phyloP scores from a whole-genome alignment of 1,140 invertebrate species.

The Drosophila parvula region DNA sequence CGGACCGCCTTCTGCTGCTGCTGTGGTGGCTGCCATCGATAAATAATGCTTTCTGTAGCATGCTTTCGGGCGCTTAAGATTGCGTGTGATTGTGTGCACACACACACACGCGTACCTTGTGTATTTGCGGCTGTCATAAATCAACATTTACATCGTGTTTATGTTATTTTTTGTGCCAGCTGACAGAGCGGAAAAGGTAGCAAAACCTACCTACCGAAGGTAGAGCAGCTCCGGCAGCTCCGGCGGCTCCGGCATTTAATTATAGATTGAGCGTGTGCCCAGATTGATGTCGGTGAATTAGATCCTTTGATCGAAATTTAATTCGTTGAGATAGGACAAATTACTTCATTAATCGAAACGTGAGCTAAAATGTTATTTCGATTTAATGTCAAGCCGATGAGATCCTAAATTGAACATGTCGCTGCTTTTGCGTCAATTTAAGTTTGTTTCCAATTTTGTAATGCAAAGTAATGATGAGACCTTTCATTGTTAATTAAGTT shows the following conservation, averaged over 20 bases:
- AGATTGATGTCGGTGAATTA: conserved; percentile 27
- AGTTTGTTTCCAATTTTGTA: conserved; percentile 1
- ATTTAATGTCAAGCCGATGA: background rate
- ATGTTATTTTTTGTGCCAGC: conserved; percentile 40
- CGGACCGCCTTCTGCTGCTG: background rate
- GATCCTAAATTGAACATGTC: background rate
- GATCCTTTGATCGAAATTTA: conserved; percentile 30
- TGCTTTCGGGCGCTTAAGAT: conserved; percentile 50
- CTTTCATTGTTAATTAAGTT: background rate
- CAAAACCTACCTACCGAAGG: conserved; percentile 17
- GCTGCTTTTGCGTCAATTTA: conserved; percentile 8
- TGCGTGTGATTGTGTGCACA: conserved; percentile 42
- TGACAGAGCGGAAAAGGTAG: conserved; percentile 47
- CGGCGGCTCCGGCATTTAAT: conserved; percentile 25
- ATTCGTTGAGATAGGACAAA: conserved; percentile 25
- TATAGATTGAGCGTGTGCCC: conserved; percentile 23
- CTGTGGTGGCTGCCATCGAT: conserved; percentile 61
- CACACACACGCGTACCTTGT: conserved; percentile 12
- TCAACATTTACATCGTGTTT: conserved; percentile 73
- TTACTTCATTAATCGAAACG: conserved; percentile 41
- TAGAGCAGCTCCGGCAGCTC: conserved; percentile 3
- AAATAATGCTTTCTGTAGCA: conserved; percentile 64
- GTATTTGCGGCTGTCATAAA: conserved; percentile 62
- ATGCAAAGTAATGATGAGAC: background rate
- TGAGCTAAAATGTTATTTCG: conserved; percentile 1